phyloP scores from a whole-genome alignment of 2,113 vertebrate genomes.

The Gavia stellata region DNA sequence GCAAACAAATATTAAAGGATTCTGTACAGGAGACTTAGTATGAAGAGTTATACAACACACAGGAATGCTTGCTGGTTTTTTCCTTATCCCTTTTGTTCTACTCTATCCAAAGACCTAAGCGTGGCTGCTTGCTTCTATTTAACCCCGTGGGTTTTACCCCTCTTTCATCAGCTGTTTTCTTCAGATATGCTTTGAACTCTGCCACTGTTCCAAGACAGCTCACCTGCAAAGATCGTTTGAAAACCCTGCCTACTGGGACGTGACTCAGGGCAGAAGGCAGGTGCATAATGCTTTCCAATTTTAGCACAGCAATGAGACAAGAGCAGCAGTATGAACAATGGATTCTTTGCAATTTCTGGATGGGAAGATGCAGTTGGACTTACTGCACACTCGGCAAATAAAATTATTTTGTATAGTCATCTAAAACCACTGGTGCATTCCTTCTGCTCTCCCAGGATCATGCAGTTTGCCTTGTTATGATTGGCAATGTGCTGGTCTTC shows the following conservation, averaged over 20 bases:
- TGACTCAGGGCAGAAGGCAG: not conserved
- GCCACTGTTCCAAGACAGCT: not conserved
- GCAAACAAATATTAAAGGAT: not conserved
- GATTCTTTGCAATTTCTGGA: not conserved
- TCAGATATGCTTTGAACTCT: not conserved
- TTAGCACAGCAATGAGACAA: not conserved
- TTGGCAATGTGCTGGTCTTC: not conserved
- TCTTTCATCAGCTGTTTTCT: not conserved
- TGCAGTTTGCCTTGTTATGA: not conserved
- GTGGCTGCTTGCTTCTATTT: not conserved
- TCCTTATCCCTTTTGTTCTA: not conserved
- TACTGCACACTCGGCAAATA: not conserved
- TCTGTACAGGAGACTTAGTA: not conserved
- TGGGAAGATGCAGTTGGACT: not conserved
- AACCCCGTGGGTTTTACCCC: not conserved
- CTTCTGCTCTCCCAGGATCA: not conserved
- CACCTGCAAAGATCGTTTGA: not conserved
- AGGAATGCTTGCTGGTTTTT: not conserved
- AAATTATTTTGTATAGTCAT: not conserved
- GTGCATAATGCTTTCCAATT: not conserved
- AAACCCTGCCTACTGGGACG: not conserved
- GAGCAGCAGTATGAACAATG: not conserved
- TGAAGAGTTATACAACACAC: not conserved
- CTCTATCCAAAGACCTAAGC: not conserved
- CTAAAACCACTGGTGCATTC: not conserved